These are phyloP conservation scores for Lutra lutra DNA, from an alignment of 2,797 vertebrate genomes.

Conservation along the genomic window DNA sequence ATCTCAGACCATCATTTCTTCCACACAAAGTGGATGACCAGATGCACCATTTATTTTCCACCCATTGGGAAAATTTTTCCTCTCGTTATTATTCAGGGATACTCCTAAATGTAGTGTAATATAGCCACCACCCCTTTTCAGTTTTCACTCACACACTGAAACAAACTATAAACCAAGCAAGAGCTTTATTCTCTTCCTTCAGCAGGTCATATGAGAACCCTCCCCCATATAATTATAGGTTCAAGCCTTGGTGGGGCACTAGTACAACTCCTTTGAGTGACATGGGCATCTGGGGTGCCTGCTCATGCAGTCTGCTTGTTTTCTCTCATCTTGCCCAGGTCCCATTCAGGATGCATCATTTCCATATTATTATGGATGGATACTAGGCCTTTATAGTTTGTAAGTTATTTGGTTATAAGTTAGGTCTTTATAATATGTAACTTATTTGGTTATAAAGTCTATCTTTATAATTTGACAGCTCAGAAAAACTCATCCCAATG, in stretches of 20 bases:
- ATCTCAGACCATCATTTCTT: background rate
- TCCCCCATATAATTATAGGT: background rate
- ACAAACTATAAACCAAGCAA: slow-evolving; percentile 23
- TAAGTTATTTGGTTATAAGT: too few relatives aligned
- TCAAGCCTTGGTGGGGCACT: background rate
- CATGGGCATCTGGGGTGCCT: background rate
- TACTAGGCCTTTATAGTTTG: background rate
- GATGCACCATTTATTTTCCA: background rate
- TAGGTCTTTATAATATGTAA: too few relatives aligned
- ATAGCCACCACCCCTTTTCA: background rate
- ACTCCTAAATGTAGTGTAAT: background rate
- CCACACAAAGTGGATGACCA: background rate
- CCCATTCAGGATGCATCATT: background rate
- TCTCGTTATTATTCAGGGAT: background rate
- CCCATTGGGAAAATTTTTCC: slow-evolving; percentile 22
- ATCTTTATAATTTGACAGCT: background rate
- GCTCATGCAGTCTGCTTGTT: background rate
- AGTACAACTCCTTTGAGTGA: background rate
- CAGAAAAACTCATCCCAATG: background rate
- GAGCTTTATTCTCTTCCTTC: background rate
- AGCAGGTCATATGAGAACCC: background rate
- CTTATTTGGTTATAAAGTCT: background rate
- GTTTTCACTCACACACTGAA: background rate
- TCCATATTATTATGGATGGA: background rate
- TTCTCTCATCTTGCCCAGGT: background rate